phyloP scores from a whole-genome alignment of 2,113 vertebrate genomes.

The Motacilla tschutschensis region DNA sequence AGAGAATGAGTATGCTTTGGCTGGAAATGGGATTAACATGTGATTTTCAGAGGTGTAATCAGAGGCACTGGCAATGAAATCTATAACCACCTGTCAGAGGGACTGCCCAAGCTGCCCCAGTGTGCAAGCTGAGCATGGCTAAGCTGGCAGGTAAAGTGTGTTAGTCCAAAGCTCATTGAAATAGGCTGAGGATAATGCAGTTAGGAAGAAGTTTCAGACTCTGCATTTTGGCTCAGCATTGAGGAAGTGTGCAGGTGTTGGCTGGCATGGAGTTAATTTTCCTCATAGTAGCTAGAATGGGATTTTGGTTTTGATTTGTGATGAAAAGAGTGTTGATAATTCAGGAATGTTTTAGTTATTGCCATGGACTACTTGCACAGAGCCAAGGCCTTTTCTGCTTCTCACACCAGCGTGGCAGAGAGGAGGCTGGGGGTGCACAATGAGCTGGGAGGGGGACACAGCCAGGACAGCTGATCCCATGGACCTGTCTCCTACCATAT shows the following conservation, averaged over 20 bases:
- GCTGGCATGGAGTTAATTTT: background rate
- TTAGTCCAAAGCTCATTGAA: background rate
- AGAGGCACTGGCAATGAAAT: background rate
- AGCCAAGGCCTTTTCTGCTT: background rate
- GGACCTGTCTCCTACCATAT: background rate
- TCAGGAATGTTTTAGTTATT: background rate
- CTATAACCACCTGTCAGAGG: background rate
- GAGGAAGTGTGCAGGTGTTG: background rate
- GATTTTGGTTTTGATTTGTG: background rate
- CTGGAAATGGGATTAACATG: background rate
- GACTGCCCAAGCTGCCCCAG: background rate
- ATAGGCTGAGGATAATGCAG: background rate
- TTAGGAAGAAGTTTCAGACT: background rate
- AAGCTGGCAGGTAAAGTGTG: background rate
- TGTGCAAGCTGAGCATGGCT: background rate
- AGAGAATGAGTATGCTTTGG: background rate
- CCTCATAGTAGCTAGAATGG: background rate
- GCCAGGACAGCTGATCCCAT: background rate
- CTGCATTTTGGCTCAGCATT: accelerated
- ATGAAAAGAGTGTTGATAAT: background rate
- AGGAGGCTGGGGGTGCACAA: background rate
- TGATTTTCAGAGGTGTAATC: background rate
- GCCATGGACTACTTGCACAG: background rate
- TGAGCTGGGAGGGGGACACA: background rate
- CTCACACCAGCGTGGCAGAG: background rate